Evolutionary conservation across 2,113 vertebrate species (phyloP).

Genomic region (Rhea pennata): DNA sequence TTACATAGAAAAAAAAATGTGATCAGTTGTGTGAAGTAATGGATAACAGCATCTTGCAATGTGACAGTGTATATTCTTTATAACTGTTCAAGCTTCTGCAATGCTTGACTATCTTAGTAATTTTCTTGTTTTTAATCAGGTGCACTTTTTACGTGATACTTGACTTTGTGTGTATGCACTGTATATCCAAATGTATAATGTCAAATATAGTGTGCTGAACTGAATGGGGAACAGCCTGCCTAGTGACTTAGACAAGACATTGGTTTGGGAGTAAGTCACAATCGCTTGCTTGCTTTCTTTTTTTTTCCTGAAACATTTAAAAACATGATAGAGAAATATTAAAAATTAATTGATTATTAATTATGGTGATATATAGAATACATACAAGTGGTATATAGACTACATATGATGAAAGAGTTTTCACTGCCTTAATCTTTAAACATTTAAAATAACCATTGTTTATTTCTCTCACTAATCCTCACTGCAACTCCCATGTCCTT

Average conservation of each 20-base stretch:
- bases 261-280: not conserved
- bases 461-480: conserved; percentile 54
- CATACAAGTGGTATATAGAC: not conserved
- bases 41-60: not conserved
- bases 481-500: not conserved
- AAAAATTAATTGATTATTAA: conserved; percentile 6
- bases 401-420: not conserved
- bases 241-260: not conserved
- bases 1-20: not conserved
- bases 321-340: not conserved
- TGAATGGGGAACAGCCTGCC: not conserved
- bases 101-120: not conserved
- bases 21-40: not conserved
- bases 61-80: not conserved
- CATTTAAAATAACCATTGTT: conserved; percentile 56
- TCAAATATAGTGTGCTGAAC: not conserved
- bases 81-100: not conserved
- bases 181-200: not conserved
- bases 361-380: not conserved
- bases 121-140: not conserved
- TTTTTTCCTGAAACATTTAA: not conserved
- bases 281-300: not conserved
- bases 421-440: conserved; percentile 41
- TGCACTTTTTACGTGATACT: not conserved
- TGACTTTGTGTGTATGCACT: not conserved